Evolutionary conservation across 2,888 invertebrate genomes (phyloP), one percentile per base, ranked within the genome.

Genomic region (Pseudococcus viburni): DNA sequence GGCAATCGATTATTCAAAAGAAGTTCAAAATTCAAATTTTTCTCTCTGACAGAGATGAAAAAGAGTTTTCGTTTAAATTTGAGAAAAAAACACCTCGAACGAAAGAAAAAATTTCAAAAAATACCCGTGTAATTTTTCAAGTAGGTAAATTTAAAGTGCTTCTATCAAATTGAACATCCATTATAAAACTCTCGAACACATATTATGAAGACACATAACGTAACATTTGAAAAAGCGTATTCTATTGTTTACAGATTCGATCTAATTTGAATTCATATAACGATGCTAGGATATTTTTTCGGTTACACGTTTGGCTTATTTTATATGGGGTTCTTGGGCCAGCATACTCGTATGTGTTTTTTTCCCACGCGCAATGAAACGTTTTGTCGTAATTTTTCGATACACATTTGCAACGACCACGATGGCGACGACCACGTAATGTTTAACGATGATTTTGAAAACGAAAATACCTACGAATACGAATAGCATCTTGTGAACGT

Each of bases 341-440:
- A 59, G 0, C 26, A 33, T 33, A 33, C 26, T 33, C 19, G 59
- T 59, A 59, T 80, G 46, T 42, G 19, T n/a, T n/a, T 80, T 77
- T 80, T 80, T 80, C 80, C 46, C 80, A 80, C 80, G 42, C 0
- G 19, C 46, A 80, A 80, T 7, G 42, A 80, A 73, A 73, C 42
- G 42, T 80, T 80, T 80, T 80, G 80, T 80, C 80, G 80, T 80
- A 80, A 80, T 80, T 80, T 80, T 80, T 80, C 46, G 80, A 80
- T 80, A 80, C 80, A 42, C n/a, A 80, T 80, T 80, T 33, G 80
- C 42, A 80, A 80, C 80, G 19, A 39, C n/a, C 2, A 33, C 80
- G 39, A 77, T 9, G 39, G 15, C 33, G 39, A 64, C 39, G 77
- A 39, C 33, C 12, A 6, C 73, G 73, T 73, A 73, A 73, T 17